A percentile compares a stretch with the other conserved stretches of the same genome.
These are phyloP conservation scores for Dendrolimus pini DNA, from an alignment of 2,888 invertebrate genomes.

Conservation along the genomic window DNA sequence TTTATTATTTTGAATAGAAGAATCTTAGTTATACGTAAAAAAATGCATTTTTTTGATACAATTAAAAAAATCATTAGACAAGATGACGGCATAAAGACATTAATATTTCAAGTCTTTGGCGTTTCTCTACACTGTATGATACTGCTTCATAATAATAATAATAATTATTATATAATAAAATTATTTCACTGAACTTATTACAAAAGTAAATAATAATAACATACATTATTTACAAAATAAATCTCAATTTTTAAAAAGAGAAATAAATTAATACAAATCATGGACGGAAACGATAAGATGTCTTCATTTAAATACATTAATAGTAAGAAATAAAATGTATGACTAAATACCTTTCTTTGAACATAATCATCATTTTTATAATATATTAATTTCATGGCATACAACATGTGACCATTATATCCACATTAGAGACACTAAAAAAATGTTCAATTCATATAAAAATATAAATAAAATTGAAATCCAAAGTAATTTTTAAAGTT, in stretches of 20 bases:
- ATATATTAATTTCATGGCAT: constrained; percentile 38
- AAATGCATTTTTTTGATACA: no score
- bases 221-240: constrained; percentile 25
- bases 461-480: no score
- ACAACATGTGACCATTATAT: constrained; percentile 11
- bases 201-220: constrained; percentile 16
- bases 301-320: constrained; percentile 24
- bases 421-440: neutral
- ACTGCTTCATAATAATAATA: constrained; percentile 30
- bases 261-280: constrained; percentile 33
- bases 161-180: constrained; percentile 28
- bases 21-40: no score
- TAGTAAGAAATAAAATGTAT: constrained; percentile 8
- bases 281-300: constrained; percentile 74
- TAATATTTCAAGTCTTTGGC: constrained; percentile 63
- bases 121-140: constrained; percentile 73
- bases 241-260: constrained; percentile 34
- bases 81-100: constrained; percentile 20
- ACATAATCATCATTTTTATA: constrained; percentile 37
- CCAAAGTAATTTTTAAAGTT: no score
- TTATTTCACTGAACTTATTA: constrained; percentile 22
- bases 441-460: neutral
- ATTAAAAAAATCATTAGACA: neutral
- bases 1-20: no score
- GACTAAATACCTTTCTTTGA: constrained; percentile 29